Base-by-base conservation (phyloP, 2,888 invertebrate genomes). In the Caenorhabditis zanzibari region DNA sequence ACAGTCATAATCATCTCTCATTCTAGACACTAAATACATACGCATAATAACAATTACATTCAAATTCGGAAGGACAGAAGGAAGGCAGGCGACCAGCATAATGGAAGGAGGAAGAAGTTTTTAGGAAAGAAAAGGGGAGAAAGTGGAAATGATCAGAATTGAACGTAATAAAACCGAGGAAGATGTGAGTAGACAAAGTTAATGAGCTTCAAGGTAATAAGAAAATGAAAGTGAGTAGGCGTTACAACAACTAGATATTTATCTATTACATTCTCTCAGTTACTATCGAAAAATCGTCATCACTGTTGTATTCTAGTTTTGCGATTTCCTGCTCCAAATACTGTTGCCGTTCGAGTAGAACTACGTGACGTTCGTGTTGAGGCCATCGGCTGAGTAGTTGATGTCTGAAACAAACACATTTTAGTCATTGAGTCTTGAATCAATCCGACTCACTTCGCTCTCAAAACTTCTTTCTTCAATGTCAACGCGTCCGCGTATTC, bases 21-120 rank as follows among this genome's bases (percentile, higher is more conserved):
- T 47, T 47, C 75, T 66, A 66, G 75, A 59, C 68, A 76, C 76
- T 76, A 76, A 76, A 68, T 76, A 76, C 68, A 52, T 35, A 59
- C 44, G 47, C 19, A 59, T 68, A 76, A 76, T 59, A 68, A 66
- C 66, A 76, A 76, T 76, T 49, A 49, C 44, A 76, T 58, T 47
- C 24, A 32, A 49, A 66, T 35, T 26, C 24, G 28, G 49, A 72
- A 35, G 61, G 59, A 59, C 54, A 56, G 47, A 47, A 26, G 44
- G 54, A 28, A 58, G 28, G 64, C 35, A 26, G 56, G 44, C 44
- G 59, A 76, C 66, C 75, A 59, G 75, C 59, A 66, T 61, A 24
- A 61, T 47, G 24, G 54, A 68, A 38, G 54, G 22, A 49, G 47
- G 12, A 28, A 28, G 47, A 64, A 28, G n/a, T 14, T 19, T n/a